phyloP scores from a whole-genome alignment of 2,113 vertebrate species.

The Myotis brandtii region DNA sequence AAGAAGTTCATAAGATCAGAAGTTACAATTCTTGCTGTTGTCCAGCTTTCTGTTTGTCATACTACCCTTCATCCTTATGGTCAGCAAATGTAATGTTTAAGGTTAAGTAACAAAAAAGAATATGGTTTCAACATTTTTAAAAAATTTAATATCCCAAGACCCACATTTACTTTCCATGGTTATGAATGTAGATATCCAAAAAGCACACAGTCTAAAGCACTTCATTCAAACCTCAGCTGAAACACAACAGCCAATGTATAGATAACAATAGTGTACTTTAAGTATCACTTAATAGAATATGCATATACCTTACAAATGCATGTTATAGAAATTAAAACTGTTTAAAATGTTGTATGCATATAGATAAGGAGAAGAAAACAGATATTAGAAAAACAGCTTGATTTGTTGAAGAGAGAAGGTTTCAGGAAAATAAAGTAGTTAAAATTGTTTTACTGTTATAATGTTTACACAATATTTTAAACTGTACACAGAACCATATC shows the following conservation, averaged over 20 bases:
- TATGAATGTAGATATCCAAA: background rate
- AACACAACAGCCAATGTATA: background rate
- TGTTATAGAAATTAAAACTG: background rate
- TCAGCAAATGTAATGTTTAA: background rate
- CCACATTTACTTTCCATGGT: background rate
- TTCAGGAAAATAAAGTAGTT: background rate
- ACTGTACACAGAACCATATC: background rate
- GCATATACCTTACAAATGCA: background rate
- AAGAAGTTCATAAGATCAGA: background rate
- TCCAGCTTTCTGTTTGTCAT: background rate
- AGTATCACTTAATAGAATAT: background rate
- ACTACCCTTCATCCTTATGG: background rate
- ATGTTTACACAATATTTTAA: background rate
- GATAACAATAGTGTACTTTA: background rate
- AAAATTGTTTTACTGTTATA: background rate
- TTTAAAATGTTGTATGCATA: background rate
- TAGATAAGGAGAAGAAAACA: background rate
- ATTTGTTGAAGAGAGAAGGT: background rate
- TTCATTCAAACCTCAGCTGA: background rate
- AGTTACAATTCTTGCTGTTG: background rate
- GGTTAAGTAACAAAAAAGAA: background rate
- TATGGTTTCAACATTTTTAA: background rate
- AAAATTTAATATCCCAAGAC: background rate
- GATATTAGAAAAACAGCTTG: background rate
- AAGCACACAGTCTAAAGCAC: background rate